These are phyloP conservation scores for Silvanus unidentatus DNA, from an alignment of 2,888 invertebrate species.

Conservation along the genomic window DNA sequence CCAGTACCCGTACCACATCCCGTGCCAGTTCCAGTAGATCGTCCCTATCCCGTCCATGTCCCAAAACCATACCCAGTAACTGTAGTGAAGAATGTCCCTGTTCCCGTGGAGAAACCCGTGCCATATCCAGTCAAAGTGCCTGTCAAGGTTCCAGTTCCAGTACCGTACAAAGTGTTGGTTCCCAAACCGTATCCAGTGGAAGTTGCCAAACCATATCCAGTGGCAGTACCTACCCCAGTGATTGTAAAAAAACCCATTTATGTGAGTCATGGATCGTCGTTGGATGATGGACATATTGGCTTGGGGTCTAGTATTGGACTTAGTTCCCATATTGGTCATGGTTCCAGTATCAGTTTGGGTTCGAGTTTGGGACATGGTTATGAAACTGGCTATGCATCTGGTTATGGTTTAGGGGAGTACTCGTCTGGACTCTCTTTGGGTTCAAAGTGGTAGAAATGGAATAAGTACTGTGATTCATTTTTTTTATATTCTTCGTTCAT, in stretches of 20 bases:
- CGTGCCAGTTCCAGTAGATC: slow-evolving; percentile 48
- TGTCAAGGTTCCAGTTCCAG: slow-evolving; percentile 40
- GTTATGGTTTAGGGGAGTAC: too few relatives aligned
- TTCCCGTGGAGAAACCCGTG: slow-evolving; percentile 52
- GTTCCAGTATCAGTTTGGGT: slow-evolving; percentile 10
- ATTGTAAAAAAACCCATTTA: slow-evolving; percentile 31
- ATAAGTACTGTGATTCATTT: too few relatives aligned
- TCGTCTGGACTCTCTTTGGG: too few relatives aligned
- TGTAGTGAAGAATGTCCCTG: slow-evolving; percentile 51
- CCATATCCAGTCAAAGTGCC: slow-evolving; percentile 46
- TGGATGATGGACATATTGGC: slow-evolving; percentile 1
- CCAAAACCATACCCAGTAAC: slow-evolving; percentile 49
- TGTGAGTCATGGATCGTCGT: slow-evolving; percentile 11
- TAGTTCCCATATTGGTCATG: background rate
- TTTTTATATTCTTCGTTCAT: too few relatives aligned
- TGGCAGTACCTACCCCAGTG: slow-evolving; percentile 48
- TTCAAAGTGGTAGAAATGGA: too few relatives aligned
- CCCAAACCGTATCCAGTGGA: slow-evolving; percentile 44
- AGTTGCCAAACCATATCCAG: slow-evolving; percentile 47
- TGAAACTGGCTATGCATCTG: too few relatives aligned
- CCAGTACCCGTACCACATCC: slow-evolving; percentile 45
- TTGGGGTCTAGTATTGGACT: background rate
- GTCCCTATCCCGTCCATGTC: slow-evolving; percentile 45
- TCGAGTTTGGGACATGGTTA: slow-evolving; percentile 9
- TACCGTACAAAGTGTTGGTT: slow-evolving; percentile 38